phyloP scores from a whole-genome alignment of 1,140 invertebrate species.

The Zaprionus camerounensis region DNA sequence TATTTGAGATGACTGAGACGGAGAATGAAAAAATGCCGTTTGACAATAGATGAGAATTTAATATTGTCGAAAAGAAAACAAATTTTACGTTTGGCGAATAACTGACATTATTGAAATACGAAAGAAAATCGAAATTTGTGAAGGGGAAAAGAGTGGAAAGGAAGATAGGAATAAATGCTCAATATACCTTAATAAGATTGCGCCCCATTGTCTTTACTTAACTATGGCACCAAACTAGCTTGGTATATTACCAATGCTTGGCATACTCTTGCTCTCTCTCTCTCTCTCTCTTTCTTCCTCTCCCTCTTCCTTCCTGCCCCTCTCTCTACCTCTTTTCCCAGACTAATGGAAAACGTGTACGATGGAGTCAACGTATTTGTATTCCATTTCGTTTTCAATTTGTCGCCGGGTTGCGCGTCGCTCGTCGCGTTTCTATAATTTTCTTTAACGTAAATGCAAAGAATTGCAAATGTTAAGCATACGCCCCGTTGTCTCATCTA shows the following conservation, averaged over 20 bases:
- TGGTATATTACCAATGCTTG: background rate
- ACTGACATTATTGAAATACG: constrained; percentile 22
- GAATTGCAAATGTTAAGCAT: constrained; percentile 75
- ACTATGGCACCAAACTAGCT: background rate
- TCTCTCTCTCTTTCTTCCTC: background rate
- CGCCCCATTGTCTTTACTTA: background rate
- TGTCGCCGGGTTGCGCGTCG: constrained; percentile 36
- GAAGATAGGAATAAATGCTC: background rate
- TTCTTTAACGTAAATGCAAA: constrained; percentile 67
- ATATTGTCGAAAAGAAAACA: constrained; percentile 34
- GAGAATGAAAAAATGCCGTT: constrained; percentile 24
- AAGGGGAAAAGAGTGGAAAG: background rate
- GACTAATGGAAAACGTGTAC: constrained; percentile 29
- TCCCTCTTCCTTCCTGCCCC: background rate
- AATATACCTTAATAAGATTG: constrained; percentile 7
- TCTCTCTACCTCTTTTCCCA: background rate
- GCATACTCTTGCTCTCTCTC: background rate
- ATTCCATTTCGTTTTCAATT: constrained; percentile 75
- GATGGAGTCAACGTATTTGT: constrained; percentile 53
- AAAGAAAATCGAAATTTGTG: constrained; percentile 6
- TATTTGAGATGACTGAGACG: constrained; percentile 34
- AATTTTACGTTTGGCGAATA: constrained; percentile 1
- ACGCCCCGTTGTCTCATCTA: constrained; percentile 46
- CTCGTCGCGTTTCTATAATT: constrained; percentile 53
- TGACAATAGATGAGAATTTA: constrained; percentile 44